Evolutionary conservation across 2,113 vertebrate genomes (phyloP).

Genomic region (Mobula hypostoma): DNA sequence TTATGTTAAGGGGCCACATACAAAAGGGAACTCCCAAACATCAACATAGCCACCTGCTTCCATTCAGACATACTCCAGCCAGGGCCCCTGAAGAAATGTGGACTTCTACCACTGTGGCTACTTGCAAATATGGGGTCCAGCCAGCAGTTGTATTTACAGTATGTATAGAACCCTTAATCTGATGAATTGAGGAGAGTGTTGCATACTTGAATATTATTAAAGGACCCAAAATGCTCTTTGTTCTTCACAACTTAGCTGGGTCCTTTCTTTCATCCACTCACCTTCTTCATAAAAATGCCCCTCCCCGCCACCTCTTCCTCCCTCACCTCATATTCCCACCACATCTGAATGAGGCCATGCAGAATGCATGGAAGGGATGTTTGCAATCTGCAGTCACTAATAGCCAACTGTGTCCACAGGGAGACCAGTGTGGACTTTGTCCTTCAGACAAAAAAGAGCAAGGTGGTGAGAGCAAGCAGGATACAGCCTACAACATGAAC

Average conservation of each 20-base stretch:
- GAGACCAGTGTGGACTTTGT: constrained; percentile 18
- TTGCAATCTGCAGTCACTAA: not conserved
- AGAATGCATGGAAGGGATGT: not conserved
- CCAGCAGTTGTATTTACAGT: not conserved
- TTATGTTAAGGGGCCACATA: not conserved
- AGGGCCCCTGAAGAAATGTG: not conserved
- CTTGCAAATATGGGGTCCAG: not conserved
- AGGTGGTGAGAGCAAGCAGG: too few species aligned
- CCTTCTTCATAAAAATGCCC: not conserved
- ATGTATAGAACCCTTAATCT: not conserved
- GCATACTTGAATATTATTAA: too few species aligned
- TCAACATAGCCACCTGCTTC: too few species aligned
- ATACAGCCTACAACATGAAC: not conserved
- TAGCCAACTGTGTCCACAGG: not conserved
- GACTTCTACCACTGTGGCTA: too few species aligned
- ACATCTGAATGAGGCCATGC: not conserved
- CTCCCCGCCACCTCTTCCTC: not conserved
- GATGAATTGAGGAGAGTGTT: not conserved
- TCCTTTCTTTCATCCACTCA: not conserved
- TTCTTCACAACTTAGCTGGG: not conserved
- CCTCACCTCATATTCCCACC: not conserved
- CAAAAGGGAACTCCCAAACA: not conserved
- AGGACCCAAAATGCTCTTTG: too few species aligned
- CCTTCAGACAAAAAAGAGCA: not conserved
- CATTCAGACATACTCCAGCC: not conserved